Evolutionary conservation across 2,888 invertebrate genomes (phyloP), one percentile per base, ranked within the genome.

Genomic region (Drosophila mimica): DNA sequence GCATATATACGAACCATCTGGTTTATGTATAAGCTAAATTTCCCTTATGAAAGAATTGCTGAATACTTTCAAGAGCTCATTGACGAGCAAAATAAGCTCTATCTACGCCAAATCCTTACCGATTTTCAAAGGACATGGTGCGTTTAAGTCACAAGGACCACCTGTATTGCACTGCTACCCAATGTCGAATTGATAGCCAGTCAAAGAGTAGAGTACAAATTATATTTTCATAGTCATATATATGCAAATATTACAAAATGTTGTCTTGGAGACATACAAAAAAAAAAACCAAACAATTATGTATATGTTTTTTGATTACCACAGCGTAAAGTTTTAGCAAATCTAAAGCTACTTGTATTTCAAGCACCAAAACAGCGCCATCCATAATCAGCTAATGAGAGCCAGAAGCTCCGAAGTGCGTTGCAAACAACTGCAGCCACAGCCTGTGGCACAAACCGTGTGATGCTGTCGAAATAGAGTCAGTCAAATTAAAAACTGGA

Each of bases 361-460:
- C 15, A 28, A 64, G 70, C 69, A 73, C 17, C 54, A 46, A 31
- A 38, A 31, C 20, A 58, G 49, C 52, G 25, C 11, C 31, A 17
- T 46, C 43, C 38, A 17, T 53, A 60, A 48, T 88, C 73, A 91
- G 67, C 86, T 90, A 34, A 91, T 74, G 31, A 88, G 63, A 30
- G 89, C 88, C 58, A 92, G 64, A 30, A 93, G 74, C 31, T 87
- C 77, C 3, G 94, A 94, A 69, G 95, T 96, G 91, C 97, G 96
- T 74, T 95, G 94, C 68, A 97, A 94, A 92, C 99, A 99, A 79
- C 94, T 94, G 93, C 99, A 99, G 33, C 98, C 98, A 93, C 99
- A 99, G 34, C 98, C 98, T 2, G 97, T 96, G 0, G 99, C 97
- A 89, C 99, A 99, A 9, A 96, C 94, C 64, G 95, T 95, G 91